Evolutionary conservation across 2,888 invertebrate genomes (phyloP), one percentile per base, ranked within the genome.

Genomic region (Diadegma fenestrale): DNA sequence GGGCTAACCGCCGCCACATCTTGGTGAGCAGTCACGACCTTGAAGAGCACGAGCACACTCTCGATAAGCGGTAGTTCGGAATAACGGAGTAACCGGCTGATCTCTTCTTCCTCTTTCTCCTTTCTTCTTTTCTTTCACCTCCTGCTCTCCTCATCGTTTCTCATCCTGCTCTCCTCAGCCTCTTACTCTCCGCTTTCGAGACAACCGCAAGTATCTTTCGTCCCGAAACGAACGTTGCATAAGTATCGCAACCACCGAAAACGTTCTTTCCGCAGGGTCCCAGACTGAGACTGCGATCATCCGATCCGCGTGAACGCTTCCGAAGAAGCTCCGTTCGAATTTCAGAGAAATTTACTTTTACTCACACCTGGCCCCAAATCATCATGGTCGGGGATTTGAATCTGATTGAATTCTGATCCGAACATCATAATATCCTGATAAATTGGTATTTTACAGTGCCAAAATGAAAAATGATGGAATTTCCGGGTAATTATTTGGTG

Each of bases 181-280:
- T 51, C 61, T 58, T 43, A 51, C 78, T 64, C 68, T 63, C 68
- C 26, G 41, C 33, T n/a, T 71, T 63, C 63, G 22, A 54, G 78
- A 68, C 72, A 64, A 75, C 85, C 82, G 73, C 79, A 82, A 82
- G 82, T 82, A 75, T n/a, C n/a, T 82, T 88, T 88, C 84, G 85
- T 89, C 87, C 88, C 87, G 85, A 80, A 88, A 86, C 80, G 84
- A 85, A 86, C 84, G 88, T 91, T 91, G 89, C 88, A 89, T 89
- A 91, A 92, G 88, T 85, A 86, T 87, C 84, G 88, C 84, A 76
- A 66, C 43, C 64, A 87, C 88, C 91, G 90, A 88, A 89, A 89
- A 58, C 85, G 83, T 83, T 68, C 78, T 30, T 78, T 81, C 68
- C 63, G 37, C 37, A 78, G 73, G 78, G 37, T 61, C 78, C 58